phyloP scores from a whole-genome alignment of 2,113 vertebrate species.

The Boleophthalmus pectinirostris region DNA sequence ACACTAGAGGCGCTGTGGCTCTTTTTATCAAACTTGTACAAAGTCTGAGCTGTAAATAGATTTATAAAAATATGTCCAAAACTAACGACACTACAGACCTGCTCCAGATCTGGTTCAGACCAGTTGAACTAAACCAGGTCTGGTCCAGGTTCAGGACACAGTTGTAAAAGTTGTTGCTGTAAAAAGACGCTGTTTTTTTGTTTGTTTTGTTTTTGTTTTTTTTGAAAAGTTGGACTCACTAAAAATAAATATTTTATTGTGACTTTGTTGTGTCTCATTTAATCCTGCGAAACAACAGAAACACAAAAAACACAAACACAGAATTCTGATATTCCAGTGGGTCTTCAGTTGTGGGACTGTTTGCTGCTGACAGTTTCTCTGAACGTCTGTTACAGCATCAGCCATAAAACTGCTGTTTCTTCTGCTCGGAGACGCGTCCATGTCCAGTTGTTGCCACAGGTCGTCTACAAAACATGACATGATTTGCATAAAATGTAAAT shows the following conservation, averaged over 20 bases:
- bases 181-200: neutral
- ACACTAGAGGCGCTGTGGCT: neutral
- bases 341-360: no score
- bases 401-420: no score
- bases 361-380: no score
- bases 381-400: no score
- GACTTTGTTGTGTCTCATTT: neutral
- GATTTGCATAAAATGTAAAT: no score
- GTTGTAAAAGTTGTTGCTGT: conserved; percentile 1
- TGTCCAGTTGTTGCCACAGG: no score
- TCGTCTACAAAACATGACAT: no score
- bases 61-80: neutral
- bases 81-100: neutral
- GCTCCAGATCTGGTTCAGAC: neutral
- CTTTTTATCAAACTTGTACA: neutral
- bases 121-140: neutral
- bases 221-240: conserved; percentile 9
- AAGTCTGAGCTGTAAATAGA: conserved; percentile 5
- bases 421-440: no score
- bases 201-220: neutral
- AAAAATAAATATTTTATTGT: conserved; percentile 5
- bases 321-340: no score
- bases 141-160: neutral
- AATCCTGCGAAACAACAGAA: no score
- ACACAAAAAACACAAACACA: no score